Evolutionary conservation across 2,797 vertebrate species (phyloP), one percentile per base, ranked within the genome.

Genomic region (Galagoides demidoff): DNA sequence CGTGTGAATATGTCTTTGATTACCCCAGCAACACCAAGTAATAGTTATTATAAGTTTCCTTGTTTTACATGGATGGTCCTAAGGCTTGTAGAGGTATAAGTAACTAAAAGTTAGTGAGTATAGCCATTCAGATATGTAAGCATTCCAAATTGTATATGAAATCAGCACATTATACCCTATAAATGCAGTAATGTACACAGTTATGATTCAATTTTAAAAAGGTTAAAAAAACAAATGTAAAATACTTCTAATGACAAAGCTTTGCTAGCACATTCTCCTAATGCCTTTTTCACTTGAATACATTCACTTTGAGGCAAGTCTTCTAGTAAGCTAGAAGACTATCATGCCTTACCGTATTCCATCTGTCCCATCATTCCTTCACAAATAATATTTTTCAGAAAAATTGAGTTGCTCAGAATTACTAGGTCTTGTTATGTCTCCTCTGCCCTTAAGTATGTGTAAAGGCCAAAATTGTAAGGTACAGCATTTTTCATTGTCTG

Each of bases 221-320:
- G 49, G 49, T 52, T 52, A 16, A 52, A 39, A 71, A 23, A 71
- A 39, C 37, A 39, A 23, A 71, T 66, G 22, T 59, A 55, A 85
- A 25, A 27, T n/a, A 70, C 9, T 86, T 84, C 76, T 64, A 73
- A 90, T 10, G 22, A 86, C 55, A 88, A 90, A 90, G 61, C 14
- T 31, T 89, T 94, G 68, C 59, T 11, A 74, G 23, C 39, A 63
- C 2, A 82, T 9, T 88, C 31, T 70, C 57, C 8, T 55, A 3
- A 5, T 74, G 25, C 39, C 83, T 86, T 63, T 85, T 85, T 85
- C 52, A 29, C 64, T 16, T 25, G 37, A 61, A 7, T 25, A 92
- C 89, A 89, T 89, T 68, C 91, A 73, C 22, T 91, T 78, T 68
- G 63, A 73, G 25, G 19, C 55, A 85, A 90, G 31, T 52, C 49